Evolutionary conservation across 2,888 invertebrate genomes (phyloP).

Genomic region (Drosophila putrida): DNA sequence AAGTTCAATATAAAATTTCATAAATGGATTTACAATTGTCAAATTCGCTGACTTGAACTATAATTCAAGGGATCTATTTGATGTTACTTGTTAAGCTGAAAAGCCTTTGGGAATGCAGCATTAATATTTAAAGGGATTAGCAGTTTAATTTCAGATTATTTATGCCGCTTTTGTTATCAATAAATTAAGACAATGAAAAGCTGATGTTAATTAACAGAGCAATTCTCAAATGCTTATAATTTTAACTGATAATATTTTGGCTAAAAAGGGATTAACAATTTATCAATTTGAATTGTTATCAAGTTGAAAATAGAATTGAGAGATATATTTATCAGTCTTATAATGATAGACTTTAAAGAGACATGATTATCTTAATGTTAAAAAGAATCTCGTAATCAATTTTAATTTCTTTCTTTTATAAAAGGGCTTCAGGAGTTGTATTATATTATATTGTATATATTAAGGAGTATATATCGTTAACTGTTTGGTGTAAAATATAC

Average conservation of each 20-base stretch:
- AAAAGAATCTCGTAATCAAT: too few species aligned
- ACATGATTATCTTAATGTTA: too few species aligned
- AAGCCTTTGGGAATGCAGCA: not conserved
- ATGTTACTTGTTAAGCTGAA: conserved; percentile 5
- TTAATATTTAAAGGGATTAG: not conserved
- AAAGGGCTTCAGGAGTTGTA: too few species aligned
- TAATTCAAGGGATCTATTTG: not conserved
- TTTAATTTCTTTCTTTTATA: too few species aligned
- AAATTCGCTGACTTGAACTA: not conserved
- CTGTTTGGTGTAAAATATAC: too few species aligned
- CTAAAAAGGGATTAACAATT: too few species aligned
- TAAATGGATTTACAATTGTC: conserved; percentile 41
- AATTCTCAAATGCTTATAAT: not conserved
- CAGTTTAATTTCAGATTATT: not conserved
- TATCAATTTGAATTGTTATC: too few species aligned
- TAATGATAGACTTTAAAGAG: too few species aligned
- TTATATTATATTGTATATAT: too few species aligned
- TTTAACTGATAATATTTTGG: not conserved
- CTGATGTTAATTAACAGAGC: conserved; percentile 1
- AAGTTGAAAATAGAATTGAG: too few species aligned
- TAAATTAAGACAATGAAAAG: not conserved
- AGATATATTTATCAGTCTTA: too few species aligned
- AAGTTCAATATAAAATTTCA: conserved; percentile 47
- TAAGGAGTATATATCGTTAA: too few species aligned
- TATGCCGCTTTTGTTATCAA: not conserved